Evolutionary conservation across 1,140 invertebrate genomes (phyloP), one percentile per base, ranked within the genome.

Genomic region (Choristoneura fumiferana): DNA sequence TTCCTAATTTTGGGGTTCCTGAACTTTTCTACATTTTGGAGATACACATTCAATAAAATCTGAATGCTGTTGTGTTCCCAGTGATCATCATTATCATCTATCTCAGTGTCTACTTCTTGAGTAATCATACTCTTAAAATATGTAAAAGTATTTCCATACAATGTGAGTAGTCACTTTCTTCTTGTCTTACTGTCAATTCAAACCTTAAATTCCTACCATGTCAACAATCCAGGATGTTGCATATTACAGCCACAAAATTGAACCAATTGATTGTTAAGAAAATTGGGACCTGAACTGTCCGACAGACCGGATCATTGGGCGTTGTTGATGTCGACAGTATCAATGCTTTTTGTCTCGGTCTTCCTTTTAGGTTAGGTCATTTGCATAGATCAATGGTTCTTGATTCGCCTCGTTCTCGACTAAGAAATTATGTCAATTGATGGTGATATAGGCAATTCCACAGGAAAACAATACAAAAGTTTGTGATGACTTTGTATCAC

Each of bases 1-100:
- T 89, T 89, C 38, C 73, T 82, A 13, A 87, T 81, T 76, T 87
- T 87, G 35, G 84, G 81, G 59, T 81, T 85, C 57, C 81, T 71
- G 58, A 89, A 89, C 60, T 79, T 84, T 0, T 84, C 80, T 56
- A 87, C 62, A 54, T 89, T 84, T 55, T 85, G 73, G 59, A 89
- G 64, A 60, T 89, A 89, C 29, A 84, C 37, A 54, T 79, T 71
- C 33, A 89, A 53, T 66, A 89, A 69, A 12, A 65, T 59, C 18
- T 59, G 72, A 10, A 76, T 85, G 45, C 65, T 84, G 36, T 77
- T 76, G 34, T 77, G 64, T 56, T 86, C 83, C 86, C 86, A 89
- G 59, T 80, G 78, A 56, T 89, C 86, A 35, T 87, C 84, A 17
- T 58, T 52, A 38, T 87, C 84, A 22, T 86, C 83, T 10, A 58